phyloP scores from a whole-genome alignment of 2,888 invertebrate genomes.

The Tryphoninae sp. region DNA sequence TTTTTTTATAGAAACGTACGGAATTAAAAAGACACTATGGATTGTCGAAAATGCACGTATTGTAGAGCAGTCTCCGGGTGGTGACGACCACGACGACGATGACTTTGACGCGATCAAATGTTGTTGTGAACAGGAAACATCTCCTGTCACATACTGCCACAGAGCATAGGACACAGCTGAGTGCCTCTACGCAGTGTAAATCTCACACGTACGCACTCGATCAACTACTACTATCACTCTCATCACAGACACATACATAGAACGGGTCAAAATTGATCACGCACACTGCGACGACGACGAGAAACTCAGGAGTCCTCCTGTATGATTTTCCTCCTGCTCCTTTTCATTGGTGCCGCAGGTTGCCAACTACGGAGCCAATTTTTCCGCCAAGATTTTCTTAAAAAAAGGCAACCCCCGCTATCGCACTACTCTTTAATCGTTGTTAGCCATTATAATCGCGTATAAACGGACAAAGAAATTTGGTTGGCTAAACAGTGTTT shows the following conservation, averaged over 20 bases:
- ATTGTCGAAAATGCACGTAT: too few species aligned
- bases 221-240: neutral
- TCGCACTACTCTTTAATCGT: too few species aligned
- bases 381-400: neutral
- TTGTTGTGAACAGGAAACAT: slow-evolving; percentile 55
- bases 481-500: too few species aligned
- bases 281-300: slow-evolving; percentile 11
- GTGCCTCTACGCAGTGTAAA: slow-evolving; percentile 50
- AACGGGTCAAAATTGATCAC: slow-evolving; percentile 24
- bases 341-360: too few species aligned
- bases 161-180: slow-evolving; percentile 49
- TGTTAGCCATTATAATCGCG: too few species aligned
- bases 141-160: slow-evolving; percentile 60
- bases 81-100: slow-evolving; percentile 11
- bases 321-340: slow-evolving; percentile 23
- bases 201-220: neutral
- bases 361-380: too few species aligned
- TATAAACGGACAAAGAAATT: too few species aligned
- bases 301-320: neutral
- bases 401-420: neutral
- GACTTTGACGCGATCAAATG: slow-evolving; percentile 41
- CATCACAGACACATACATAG: slow-evolving; percentile 17
- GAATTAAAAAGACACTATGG: too few species aligned
- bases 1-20: too few species aligned
- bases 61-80: neutral